phyloP scores from a whole-genome alignment of 1,140 invertebrate genomes.

The Sarcophaga bullata region DNA sequence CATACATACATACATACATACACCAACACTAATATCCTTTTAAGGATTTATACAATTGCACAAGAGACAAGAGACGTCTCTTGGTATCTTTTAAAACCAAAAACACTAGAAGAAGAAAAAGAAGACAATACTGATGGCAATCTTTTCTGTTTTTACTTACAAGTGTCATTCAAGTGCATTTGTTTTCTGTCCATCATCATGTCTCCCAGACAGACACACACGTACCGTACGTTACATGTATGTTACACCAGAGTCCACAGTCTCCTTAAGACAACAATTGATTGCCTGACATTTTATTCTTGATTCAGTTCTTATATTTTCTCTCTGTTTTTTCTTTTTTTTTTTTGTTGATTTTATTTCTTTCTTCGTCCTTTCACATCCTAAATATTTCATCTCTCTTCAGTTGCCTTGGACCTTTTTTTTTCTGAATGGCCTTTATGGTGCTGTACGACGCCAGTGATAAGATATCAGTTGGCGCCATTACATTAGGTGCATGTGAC shows the following conservation, averaged over 20 bases:
- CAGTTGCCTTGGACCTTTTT: background rate
- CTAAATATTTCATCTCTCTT: background rate
- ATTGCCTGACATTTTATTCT: slow-evolving; percentile 39
- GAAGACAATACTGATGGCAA: slow-evolving; percentile 9
- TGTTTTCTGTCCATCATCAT: slow-evolving; percentile 1
- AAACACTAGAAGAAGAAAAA: background rate
- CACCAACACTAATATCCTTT: slow-evolving; percentile 32
- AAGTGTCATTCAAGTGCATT: slow-evolving; percentile 37
- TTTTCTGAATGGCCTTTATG: background rate
- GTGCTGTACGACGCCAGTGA: slow-evolving; percentile 40
- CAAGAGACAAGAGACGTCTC: no score
- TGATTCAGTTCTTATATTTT: slow-evolving; percentile 20
- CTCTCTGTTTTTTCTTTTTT: background rate
- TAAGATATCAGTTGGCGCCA: slow-evolving; percentile 44
- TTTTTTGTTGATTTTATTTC: background rate
- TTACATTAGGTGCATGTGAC: slow-evolving; percentile 39
- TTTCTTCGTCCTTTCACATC: background rate
- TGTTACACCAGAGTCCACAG: slow-evolving; percentile 4
- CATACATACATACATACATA: background rate
- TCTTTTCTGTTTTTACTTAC: slow-evolving; percentile 32
- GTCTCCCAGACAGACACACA: background rate
- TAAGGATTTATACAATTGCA: slow-evolving; percentile 22
- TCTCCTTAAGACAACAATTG: slow-evolving; percentile 38
- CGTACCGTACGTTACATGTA: no score
- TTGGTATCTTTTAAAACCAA: slow-evolving; percentile 19